Conservation (phyloP, 2,113 vertebrate genomes). For the Eurypyga helias region DNA sequence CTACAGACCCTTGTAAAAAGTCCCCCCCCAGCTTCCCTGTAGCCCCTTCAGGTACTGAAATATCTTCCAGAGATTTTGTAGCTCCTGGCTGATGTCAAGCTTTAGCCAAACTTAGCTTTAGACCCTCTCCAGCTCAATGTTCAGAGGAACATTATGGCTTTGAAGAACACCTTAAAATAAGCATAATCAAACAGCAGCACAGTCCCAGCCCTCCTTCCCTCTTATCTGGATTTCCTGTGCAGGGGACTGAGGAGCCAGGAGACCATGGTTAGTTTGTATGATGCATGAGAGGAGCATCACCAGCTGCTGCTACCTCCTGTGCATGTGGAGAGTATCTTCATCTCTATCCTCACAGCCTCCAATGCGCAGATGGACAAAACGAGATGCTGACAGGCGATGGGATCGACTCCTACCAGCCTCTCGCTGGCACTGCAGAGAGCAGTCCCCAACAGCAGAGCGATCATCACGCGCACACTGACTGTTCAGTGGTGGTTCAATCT, state of each 20-base stretch:
- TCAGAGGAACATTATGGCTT: not conserved
- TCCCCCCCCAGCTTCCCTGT: no score
- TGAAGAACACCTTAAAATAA: not conserved
- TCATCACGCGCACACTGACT: accelerated
- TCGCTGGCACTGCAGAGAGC: not conserved
- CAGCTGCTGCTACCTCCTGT: not conserved
- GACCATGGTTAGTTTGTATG: not conserved
- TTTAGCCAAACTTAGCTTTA: not conserved
- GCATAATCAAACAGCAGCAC: not conserved
- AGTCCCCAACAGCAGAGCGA: accelerated
- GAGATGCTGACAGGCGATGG: not conserved
- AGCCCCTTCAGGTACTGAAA: no score
- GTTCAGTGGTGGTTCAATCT: not conserved
- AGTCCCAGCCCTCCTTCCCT: not conserved
- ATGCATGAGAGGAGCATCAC: not conserved
- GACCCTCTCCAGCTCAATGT: not conserved
- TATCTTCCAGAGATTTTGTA: not conserved
- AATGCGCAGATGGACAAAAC: not conserved
- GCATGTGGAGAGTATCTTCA: not conserved
- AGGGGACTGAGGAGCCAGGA: not conserved
- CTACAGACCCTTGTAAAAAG: no score
- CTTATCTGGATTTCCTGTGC: not conserved
- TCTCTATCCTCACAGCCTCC: not conserved
- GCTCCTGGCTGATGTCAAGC: not conserved
- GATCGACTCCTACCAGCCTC: accelerated